A percentile compares a stretch with the other conserved stretches of the same genome.
Conservation (phyloP, 2,888 invertebrate genomes). For the Acleris sparsana region DNA sequence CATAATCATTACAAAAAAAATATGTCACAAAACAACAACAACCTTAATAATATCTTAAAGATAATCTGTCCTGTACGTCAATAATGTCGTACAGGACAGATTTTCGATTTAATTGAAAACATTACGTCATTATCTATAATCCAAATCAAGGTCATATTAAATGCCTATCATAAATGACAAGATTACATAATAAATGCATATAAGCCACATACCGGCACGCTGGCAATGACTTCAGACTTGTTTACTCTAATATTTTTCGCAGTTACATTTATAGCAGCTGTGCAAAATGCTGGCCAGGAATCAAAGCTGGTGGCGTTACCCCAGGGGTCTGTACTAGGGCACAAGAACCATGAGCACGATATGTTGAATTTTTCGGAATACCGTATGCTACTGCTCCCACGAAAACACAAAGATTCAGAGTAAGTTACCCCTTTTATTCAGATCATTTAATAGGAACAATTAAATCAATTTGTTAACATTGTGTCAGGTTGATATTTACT, state of each 20-base stretch:
- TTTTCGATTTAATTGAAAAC: no score
- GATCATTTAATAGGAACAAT: neutral
- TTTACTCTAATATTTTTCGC: neutral
- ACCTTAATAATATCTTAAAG: no score
- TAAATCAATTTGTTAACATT: no score
- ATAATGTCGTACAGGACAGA: no score
- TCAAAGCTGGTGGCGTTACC: constrained; percentile 6
- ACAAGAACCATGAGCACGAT: neutral
- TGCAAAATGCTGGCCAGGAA: constrained; percentile 6
- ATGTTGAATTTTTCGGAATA: constrained; percentile 19
- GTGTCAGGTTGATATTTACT: no score
- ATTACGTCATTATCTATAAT: no score
- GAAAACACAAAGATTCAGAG: constrained; percentile 2
- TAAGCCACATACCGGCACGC: neutral
- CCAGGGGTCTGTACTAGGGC: constrained; percentile 11
- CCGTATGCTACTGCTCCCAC: constrained; percentile 1
- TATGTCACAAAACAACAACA: no score
- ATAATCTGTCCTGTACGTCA: no score
- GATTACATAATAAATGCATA: no score
- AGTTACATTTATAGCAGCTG: neutral
- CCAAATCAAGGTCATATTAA: no score
- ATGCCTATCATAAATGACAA: no score
- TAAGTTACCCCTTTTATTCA: neutral
- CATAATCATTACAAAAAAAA: no score
- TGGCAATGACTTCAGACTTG: neutral